Evolutionary conservation across 1,140 invertebrate genomes (phyloP).

Genomic region (Trichoplusia ni): DNA sequence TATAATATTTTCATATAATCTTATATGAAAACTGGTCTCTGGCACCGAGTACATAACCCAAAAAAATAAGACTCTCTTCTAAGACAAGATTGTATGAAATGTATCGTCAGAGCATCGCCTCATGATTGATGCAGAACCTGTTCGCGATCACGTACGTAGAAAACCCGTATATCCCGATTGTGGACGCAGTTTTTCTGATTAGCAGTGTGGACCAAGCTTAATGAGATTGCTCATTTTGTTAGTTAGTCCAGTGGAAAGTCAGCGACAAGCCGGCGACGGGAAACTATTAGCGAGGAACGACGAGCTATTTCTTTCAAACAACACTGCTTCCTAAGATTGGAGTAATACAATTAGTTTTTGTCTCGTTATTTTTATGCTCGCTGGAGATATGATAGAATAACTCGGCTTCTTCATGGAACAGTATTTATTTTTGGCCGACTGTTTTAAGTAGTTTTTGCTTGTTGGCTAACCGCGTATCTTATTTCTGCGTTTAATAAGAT

Average conservation of each 20-base stretch:
- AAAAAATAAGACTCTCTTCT: too few relatives aligned
- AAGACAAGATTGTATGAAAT: too few relatives aligned
- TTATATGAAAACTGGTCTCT: too few relatives aligned
- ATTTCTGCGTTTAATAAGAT: too few relatives aligned
- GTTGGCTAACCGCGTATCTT: too few relatives aligned
- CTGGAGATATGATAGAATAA: not conserved
- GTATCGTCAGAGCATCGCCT: too few relatives aligned
- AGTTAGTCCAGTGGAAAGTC: not conserved
- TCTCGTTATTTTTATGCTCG: not conserved
- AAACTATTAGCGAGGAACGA: not conserved
- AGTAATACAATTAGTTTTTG: conserved; percentile 14
- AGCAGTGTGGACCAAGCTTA: conserved; percentile 43
- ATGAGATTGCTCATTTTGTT: conserved; percentile 41
- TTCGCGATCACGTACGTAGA: conserved; percentile 32
- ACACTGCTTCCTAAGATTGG: not conserved
- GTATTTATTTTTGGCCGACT: too few relatives aligned
- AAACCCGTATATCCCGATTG: conserved; percentile 34
- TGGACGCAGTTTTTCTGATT: conserved; percentile 37
- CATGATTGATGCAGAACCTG: not conserved
- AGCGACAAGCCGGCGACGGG: conserved; percentile 1
- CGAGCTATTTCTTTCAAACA: not conserved
- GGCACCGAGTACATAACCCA: too few relatives aligned
- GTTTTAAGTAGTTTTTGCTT: too few relatives aligned
- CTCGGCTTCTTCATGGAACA: too few relatives aligned
- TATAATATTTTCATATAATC: too few relatives aligned